Conservation (phyloP, 2,888 invertebrate species). For the Diaprepes abbreviatus region DNA sequence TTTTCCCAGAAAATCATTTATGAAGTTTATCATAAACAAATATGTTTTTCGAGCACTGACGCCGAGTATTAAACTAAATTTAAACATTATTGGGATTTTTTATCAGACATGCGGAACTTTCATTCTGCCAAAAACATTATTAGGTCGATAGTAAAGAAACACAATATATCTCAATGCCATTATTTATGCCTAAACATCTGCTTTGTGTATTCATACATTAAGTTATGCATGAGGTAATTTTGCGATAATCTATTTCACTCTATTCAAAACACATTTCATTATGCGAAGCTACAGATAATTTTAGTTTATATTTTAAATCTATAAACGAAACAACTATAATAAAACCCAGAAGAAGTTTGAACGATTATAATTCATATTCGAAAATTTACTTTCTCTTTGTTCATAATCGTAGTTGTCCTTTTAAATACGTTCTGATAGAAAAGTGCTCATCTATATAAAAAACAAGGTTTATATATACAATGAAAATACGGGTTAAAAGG, state of each 20-base stretch:
- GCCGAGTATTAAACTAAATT: not conserved
- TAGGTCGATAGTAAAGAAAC: conserved; percentile 20
- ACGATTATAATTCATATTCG: too few species aligned
- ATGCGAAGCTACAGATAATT: not conserved
- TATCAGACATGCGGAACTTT: conserved; percentile 1
- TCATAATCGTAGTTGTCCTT: too few species aligned
- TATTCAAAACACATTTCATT: not conserved
- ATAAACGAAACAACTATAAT: too few species aligned
- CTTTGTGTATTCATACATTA: conserved; percentile 1
- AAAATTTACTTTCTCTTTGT: too few species aligned
- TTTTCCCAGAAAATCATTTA: not conserved
- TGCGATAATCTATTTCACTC: conserved; percentile 7
- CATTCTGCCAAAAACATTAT: conserved; percentile 14
- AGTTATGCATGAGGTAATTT: not conserved
- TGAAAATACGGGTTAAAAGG: too few species aligned
- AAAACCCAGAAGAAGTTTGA: too few species aligned
- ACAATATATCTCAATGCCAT: not conserved
- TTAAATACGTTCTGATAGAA: too few species aligned
- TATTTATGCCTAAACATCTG: conserved; percentile 11
- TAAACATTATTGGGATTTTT: not conserved
- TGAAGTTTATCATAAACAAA: not conserved
- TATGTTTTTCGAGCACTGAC: not conserved
- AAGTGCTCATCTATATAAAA: too few species aligned
- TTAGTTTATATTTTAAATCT: not conserved
- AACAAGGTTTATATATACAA: too few species aligned